These are phyloP conservation scores for Paralvinella palmiformis DNA, from an alignment of 1,140 invertebrate genomes.

Conservation along the genomic window DNA sequence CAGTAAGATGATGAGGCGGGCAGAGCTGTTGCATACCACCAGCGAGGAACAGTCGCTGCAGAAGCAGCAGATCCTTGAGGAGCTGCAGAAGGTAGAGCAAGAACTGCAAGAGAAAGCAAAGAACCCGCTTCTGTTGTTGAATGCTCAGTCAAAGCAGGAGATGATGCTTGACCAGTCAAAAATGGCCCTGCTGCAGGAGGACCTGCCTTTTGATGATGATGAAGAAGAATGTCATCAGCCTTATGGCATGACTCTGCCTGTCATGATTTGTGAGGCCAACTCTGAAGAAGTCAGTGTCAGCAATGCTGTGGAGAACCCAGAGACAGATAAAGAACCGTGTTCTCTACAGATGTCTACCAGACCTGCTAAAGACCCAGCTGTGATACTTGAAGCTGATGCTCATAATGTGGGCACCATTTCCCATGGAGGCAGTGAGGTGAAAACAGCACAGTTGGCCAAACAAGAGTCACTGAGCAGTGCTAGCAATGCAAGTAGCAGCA, in stretches of 20 bases:
- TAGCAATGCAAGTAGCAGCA: not conserved
- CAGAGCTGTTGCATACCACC: conserved; percentile 40
- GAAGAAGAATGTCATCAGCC: conserved; percentile 32
- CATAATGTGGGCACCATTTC: not conserved
- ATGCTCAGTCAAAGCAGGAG: conserved; percentile 7
- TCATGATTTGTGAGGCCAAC: no score
- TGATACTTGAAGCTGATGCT: not conserved
- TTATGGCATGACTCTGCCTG: conserved; percentile 20
- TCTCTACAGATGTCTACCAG: not conserved
- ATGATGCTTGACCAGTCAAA: not conserved
- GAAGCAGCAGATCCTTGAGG: conserved; percentile 72
- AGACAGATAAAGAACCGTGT: not conserved
- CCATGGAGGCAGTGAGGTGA: not conserved
- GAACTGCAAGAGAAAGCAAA: conserved; percentile 64
- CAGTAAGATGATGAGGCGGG: conserved; percentile 48
- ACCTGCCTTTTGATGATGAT: conserved; percentile 45
- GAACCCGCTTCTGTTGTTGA: conserved; percentile 11
- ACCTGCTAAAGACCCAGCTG: not conserved
- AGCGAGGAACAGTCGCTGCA: conserved; percentile 64
- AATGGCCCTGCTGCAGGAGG: conserved; percentile 30
- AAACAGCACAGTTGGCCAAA: not conserved
- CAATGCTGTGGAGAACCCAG: not conserved
- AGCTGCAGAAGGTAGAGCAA: conserved; percentile 69
- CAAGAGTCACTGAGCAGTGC: conserved; percentile 9
- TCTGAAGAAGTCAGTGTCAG: not conserved